Evolutionary conservation across 1,140 invertebrate genomes (phyloP), one percentile per base, ranked within the genome.

Genomic region (Mamestra configurata): DNA sequence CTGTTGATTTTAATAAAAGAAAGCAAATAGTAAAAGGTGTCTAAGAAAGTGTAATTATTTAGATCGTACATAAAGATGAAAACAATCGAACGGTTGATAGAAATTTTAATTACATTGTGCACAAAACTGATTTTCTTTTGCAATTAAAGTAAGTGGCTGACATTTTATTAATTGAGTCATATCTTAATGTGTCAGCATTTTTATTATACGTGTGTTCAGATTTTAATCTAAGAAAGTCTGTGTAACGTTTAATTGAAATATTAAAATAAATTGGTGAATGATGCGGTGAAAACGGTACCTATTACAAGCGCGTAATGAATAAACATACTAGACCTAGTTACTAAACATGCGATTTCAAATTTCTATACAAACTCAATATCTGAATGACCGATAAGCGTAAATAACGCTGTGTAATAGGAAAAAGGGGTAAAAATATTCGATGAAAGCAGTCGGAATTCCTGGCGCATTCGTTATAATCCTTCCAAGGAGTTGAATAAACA

Each of bases 101-200:
- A 81, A 88, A 86, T 88, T 82, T 81, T 85, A 86, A 86, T 84
- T 81, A 59, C 79, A 77, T 61, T 43, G 75, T 77, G 82, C 75
- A 80, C 80, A 80, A 66, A 70, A 68, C 77, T 77, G 71, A 75
- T 75, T 75, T 59, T 75, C 71, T 75, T 43, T 59, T 24, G 10
- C 53, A 18, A 75, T 75, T 59, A 59, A 59, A 59, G 43, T n/a
- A 11, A 59, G 20, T 59, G 20, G 53, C 57, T 37, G 77, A 79
- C 49, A 70, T 70, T 46, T 43, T 70, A 49, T 49, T 70, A 49
- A 27, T 49, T 70, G 11, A 70, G 40, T 49, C 13, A 46, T 66
- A 68, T 27, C 40, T 40, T 37, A 18, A 37, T 18, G 7, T 37
- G 6, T 70, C 22, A 27, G 15, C 11, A n/a, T 46, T 66, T 43